phyloP scores from a whole-genome alignment of 2,113 vertebrate species.

The Pyxicephalus adspersus region DNA sequence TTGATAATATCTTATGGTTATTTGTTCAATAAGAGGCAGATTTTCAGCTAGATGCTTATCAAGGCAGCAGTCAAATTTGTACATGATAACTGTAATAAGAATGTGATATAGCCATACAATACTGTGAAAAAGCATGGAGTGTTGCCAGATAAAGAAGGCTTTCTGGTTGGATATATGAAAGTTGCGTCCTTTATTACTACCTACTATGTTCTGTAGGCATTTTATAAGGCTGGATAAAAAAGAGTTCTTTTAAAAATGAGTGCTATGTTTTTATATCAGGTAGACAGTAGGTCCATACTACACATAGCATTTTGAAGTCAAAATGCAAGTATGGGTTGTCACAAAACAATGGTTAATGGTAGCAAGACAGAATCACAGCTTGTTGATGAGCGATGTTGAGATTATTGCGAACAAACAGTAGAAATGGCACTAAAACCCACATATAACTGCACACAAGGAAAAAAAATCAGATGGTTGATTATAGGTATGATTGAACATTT shows the following conservation, averaged over 20 bases:
- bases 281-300: slow-evolving; percentile 72
- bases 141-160: not conserved
- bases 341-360: slow-evolving; percentile 78
- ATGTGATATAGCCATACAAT: not conserved
- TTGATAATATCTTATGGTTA: not conserved
- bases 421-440: slow-evolving; percentile 67
- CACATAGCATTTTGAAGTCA: slow-evolving; percentile 73
- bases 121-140: not conserved
- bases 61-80: not conserved
- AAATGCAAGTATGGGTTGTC: slow-evolving; percentile 81
- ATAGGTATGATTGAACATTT: slow-evolving; percentile 73
- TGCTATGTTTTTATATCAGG: slow-evolving; percentile 72
- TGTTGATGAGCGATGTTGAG: slow-evolving; percentile 76
- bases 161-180: not conserved
- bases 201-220: not conserved
- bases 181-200: not conserved
- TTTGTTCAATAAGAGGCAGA: not conserved
- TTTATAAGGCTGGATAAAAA: no score
- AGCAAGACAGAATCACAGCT: slow-evolving; percentile 77
- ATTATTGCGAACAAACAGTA: slow-evolving; percentile 70
- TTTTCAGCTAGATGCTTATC: not conserved
- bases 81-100: not conserved
- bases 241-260: not conserved
- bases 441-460: slow-evolving; percentile 63
- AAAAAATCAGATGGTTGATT: slow-evolving; percentile 71